phyloP scores from a whole-genome alignment of 2,888 invertebrate species.

The Orthosia gothica region DNA sequence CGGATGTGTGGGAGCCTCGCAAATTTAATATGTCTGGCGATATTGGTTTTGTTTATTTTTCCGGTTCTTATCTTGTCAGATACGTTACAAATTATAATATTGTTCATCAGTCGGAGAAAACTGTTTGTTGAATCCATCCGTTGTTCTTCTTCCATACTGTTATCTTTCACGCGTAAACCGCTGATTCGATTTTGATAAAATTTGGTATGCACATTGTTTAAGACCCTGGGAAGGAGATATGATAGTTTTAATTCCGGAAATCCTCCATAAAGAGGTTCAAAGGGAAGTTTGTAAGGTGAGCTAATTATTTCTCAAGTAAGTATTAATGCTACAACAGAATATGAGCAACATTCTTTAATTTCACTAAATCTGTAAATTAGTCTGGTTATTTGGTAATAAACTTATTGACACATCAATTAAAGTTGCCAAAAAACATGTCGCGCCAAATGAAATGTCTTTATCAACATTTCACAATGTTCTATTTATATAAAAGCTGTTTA shows the following conservation, averaged over 20 bases:
- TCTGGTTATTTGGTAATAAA: background rate
- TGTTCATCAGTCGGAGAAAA: background rate
- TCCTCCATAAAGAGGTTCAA: too few relatives aligned
- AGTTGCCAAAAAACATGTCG: background rate
- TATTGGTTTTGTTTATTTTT: background rate
- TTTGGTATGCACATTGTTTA: too few relatives aligned
- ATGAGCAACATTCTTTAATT: too few relatives aligned
- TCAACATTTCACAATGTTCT: conserved; percentile 20
- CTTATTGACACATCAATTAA: conserved; percentile 18
- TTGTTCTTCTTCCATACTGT: too few relatives aligned
- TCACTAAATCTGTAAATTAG: background rate
- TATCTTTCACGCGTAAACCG: too few relatives aligned
- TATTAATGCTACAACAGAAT: too few relatives aligned
- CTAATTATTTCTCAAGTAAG: too few relatives aligned
- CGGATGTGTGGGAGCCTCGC: background rate
- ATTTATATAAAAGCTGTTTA: background rate
- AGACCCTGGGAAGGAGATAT: too few relatives aligned
- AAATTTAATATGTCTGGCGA: background rate
- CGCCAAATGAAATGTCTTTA: conserved; percentile 21
- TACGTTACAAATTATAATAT: background rate
- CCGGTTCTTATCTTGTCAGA: background rate
- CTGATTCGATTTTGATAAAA: too few relatives aligned
- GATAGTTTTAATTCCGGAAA: too few relatives aligned
- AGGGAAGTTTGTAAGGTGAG: too few relatives aligned
- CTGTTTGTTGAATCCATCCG: too few relatives aligned